Conservation (phyloP, 1,140 invertebrate genomes). For the Heliconius melpomene region DNA sequence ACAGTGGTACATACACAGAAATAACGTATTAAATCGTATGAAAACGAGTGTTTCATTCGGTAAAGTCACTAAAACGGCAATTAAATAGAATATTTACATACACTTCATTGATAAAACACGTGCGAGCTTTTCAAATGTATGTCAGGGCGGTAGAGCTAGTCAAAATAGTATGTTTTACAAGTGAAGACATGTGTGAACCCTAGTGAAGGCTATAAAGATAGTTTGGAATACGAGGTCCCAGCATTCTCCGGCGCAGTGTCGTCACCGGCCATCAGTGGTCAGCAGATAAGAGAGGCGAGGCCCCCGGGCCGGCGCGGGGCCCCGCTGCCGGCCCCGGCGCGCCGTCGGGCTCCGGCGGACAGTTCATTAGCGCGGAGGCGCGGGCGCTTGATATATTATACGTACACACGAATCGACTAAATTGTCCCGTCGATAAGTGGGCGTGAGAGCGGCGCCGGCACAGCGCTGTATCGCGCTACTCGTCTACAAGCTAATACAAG, state of each 20-base stretch:
- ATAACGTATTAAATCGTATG: not conserved
- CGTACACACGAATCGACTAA: conserved; percentile 68
- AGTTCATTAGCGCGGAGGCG: conserved; percentile 55
- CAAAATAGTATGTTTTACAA: not conserved
- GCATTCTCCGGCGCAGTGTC: conserved; percentile 27
- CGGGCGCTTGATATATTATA: conserved; percentile 66
- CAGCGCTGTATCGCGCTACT: conserved; percentile 13
- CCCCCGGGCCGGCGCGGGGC: not conserved
- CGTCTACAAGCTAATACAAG: not conserved
- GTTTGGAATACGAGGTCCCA: not conserved
- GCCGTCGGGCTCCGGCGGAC: conserved; percentile 28
- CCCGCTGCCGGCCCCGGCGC: conserved; percentile 16
- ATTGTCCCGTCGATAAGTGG: conserved; percentile 73
- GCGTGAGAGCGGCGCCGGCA: conserved; percentile 50
- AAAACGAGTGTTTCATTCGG: not conserved
- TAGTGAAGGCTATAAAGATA: not conserved
- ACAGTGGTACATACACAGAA: not conserved
- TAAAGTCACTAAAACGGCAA: not conserved
- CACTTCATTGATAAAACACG: not conserved
- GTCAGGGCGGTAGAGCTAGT: not conserved
- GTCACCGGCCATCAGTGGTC: conserved; percentile 36
- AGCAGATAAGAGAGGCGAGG: conserved; percentile 38
- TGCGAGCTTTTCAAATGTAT: not conserved
- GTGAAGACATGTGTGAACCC: not conserved
- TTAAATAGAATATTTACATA: not conserved